phyloP scores from a whole-genome alignment of 1,140 invertebrate genomes.

The Drosophila pectinifera region DNA sequence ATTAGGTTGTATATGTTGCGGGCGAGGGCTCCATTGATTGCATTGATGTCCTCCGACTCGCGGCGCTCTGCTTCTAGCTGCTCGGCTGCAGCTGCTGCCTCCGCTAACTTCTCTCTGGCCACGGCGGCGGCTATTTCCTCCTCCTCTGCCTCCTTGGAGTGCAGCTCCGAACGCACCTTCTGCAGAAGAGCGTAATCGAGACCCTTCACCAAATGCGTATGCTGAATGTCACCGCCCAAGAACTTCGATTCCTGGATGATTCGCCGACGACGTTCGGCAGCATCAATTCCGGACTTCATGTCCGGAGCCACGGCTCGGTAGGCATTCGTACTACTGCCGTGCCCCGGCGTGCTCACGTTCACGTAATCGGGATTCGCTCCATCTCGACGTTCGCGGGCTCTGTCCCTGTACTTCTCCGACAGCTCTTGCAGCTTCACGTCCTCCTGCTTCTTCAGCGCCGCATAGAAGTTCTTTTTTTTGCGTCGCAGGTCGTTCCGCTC shows the following conservation, averaged over 20 bases:
- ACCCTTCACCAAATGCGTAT: slow-evolving; percentile 99
- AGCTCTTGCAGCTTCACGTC: slow-evolving; percentile 97
- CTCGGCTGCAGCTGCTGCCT: slow-evolving; percentile 88
- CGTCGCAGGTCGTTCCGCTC: slow-evolving; percentile 90
- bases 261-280: slow-evolving; percentile 96
- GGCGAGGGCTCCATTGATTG: slow-evolving; percentile 92
- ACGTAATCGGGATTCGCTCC: slow-evolving; percentile 93
- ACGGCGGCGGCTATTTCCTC: slow-evolving; percentile 94
- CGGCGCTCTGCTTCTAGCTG: slow-evolving; percentile 84
- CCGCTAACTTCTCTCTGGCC: slow-evolving; percentile 90
- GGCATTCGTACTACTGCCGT: slow-evolving; percentile 88
- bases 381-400: slow-evolving; percentile 97
- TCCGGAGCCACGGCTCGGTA: slow-evolving; percentile 98
- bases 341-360: slow-evolving; percentile 89
- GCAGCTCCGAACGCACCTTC: slow-evolving; percentile 95
- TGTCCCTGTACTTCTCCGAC: slow-evolving; percentile 97
- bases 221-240: slow-evolving; percentile 99
- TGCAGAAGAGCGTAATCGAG: slow-evolving; percentile 99
- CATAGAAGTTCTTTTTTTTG: slow-evolving; percentile 97
- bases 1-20: slow-evolving; percentile 91
- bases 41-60: slow-evolving; percentile 88
- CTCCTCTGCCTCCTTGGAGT: slow-evolving; percentile 90
- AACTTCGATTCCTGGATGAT: slow-evolving; percentile 99
- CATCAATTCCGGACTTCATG: slow-evolving; percentile 96
- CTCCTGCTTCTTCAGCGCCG: slow-evolving; percentile 97